Conservation (phyloP, 1,140 invertebrate genomes). For the Globodera rostochiensis region DNA sequence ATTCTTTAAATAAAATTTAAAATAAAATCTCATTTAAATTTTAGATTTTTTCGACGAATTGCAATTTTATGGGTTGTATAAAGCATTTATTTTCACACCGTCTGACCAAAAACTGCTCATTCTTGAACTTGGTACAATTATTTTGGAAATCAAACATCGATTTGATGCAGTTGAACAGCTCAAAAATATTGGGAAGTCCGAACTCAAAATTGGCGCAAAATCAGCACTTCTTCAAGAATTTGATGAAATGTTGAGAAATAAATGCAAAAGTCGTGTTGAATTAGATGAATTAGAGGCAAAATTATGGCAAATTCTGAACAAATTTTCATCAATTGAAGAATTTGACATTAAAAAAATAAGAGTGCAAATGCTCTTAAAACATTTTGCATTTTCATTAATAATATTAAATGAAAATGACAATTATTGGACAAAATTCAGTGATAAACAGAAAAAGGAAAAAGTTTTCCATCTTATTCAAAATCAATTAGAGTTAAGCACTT, state of each 20-base stretch:
- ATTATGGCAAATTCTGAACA: slow-evolving; percentile 4
- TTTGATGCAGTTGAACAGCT: background rate
- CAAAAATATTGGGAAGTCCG: background rate
- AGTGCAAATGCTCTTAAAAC: background rate
- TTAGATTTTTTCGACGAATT: background rate
- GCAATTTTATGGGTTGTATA: too few species aligned
- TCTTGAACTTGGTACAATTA: too few species aligned
- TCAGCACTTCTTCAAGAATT: background rate
- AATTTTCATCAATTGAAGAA: background rate
- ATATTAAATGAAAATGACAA: background rate
- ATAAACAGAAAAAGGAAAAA: background rate
- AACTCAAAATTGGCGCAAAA: background rate
- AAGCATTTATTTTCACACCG: too few species aligned
- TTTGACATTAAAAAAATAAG: background rate
- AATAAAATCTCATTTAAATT: background rate
- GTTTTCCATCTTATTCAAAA: background rate
- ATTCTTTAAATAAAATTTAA: background rate
- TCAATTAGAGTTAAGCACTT: background rate
- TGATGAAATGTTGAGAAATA: background rate
- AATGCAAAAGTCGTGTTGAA: background rate
- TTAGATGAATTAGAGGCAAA: slow-evolving; percentile 5
- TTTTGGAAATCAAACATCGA: too few species aligned
- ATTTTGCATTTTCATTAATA: background rate
- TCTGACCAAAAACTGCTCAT: too few species aligned
- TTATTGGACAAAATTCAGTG: background rate